These are phyloP conservation scores for Hipposideros larvatus DNA, from an alignment of 2,797 vertebrate species.

Conservation along the genomic window DNA sequence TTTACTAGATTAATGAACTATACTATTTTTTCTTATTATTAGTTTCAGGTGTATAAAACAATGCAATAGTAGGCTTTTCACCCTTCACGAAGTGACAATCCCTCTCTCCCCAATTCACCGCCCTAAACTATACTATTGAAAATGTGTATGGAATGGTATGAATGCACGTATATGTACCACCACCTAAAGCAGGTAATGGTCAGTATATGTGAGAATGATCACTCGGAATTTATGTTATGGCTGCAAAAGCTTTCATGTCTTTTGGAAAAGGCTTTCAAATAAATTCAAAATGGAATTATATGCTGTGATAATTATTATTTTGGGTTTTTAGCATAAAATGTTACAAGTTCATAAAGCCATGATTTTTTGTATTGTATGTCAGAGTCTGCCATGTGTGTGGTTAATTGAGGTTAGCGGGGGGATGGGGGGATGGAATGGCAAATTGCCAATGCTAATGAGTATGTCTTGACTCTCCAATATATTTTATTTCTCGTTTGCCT, in stretches of 20 bases:
- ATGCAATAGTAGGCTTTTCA: too few relatives aligned
- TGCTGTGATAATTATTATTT: conserved; percentile 73
- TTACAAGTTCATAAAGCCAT: conserved; percentile 49
- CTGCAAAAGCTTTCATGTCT: not conserved
- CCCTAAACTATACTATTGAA: not conserved
- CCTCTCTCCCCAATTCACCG: too few relatives aligned
- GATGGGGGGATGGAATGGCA: not conserved
- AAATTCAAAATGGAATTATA: conserved; percentile 63
- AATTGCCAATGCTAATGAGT: conserved; percentile 51
- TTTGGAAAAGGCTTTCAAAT: conserved; percentile 55
- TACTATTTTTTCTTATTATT: not conserved
- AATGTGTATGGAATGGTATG: not conserved
- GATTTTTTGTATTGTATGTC: not conserved
- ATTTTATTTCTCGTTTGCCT: conserved; percentile 70
- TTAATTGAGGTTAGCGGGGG: conserved; percentile 74
- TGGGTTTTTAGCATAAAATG: conserved; percentile 51
- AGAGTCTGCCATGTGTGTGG: not conserved
- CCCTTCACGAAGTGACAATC: too few relatives aligned
- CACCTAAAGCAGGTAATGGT: not conserved
- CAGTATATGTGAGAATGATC: not conserved
- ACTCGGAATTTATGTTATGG: not conserved
- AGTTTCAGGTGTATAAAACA: too few relatives aligned
- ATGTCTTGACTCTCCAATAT: conserved; percentile 67
- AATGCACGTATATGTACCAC: not conserved
- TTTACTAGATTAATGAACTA: not conserved